phyloP scores from a whole-genome alignment of 2,888 invertebrate genomes.

The Cordilura impudica region DNA sequence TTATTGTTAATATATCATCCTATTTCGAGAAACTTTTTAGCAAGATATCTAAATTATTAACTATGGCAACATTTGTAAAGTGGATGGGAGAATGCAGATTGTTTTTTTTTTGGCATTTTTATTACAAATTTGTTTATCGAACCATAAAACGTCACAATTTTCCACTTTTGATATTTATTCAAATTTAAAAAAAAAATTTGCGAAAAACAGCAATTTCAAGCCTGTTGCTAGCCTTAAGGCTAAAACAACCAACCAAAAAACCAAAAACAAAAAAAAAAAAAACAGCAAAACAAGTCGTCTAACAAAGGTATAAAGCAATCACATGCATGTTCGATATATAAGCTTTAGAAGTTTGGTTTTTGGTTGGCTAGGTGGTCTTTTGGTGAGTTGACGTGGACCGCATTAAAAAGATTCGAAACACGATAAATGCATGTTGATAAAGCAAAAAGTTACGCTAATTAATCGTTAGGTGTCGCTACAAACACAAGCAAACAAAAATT shows the following conservation, averaged over 20 bases:
- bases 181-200: constrained; percentile 7
- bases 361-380: not conserved
- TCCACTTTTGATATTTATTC: constrained; percentile 4
- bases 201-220: constrained; percentile 11
- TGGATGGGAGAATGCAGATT: no score
- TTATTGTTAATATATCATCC: no score
- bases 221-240: constrained; percentile 49
- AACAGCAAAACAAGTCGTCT: constrained; percentile 30
- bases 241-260: not conserved
- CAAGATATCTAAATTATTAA: no score
- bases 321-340: constrained; percentile 43
- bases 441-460: constrained; percentile 68
- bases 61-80: no score
- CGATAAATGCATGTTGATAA: constrained; percentile 64
- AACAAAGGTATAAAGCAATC: constrained; percentile 33
- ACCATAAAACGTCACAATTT: not conserved
- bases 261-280: not conserved
- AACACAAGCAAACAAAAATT: constrained; percentile 45
- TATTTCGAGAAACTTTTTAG: no score
- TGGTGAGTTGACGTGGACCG: not conserved
- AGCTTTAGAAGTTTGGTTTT: not conserved
- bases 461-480: constrained; percentile 72
- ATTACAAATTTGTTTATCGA: not conserved
- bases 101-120: not conserved
- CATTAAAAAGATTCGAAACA: constrained; percentile 28